Base-by-base conservation (phyloP, 92 coral and sea anemone genomes). In the Phenganax marumi region DNA sequence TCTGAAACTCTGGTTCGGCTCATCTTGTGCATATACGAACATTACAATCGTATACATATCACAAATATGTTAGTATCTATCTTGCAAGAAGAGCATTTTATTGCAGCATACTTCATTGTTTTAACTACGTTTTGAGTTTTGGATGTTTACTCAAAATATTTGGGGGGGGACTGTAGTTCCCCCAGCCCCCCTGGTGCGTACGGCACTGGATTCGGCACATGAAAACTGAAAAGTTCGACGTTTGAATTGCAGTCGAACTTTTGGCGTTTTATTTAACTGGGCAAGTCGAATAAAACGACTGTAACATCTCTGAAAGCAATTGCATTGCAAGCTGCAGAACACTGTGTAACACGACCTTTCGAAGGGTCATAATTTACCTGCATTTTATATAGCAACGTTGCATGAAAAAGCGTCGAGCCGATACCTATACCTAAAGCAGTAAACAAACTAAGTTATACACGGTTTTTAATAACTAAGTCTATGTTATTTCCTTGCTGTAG, bases 351-450 rank as follows among this genome's bases (percentile, higher is more conserved):
- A 83, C 6, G 8, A 7, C 9, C 13, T 25, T n/a, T n/a, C n/a
- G 0, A 62, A 0, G 11, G 10, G 16, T 10, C 43, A 33, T 43
- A 2, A 66, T 76, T 77, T 84, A 93, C 97, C 97, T 93, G 98
- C 98, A 94, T 94, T 83, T 94, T 92, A 63, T 92, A 94, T 19
- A 86, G 86, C 46, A 94, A 85, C 10, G 98, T 94, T 24, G 98
- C 98, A 92, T 94, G 98, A 80, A 94, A 94, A 18, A 93, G 88
- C 43, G 88, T 68, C 39, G 98, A 94, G 55, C 98, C 98, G 82
- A 92, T 65, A 14, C 98, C 98, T 26, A 94, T 92, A 82, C 89
- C 98, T 94, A 33, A 33, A 33, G 75, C 17, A 76, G 80, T 53
- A 24, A 69, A 61, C 68, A 65, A 84, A 62, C 83, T 13, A 12